Evolutionary conservation across 1,140 invertebrate species (phyloP).

Genomic region (Trachymyrmex cornetzi): DNA sequence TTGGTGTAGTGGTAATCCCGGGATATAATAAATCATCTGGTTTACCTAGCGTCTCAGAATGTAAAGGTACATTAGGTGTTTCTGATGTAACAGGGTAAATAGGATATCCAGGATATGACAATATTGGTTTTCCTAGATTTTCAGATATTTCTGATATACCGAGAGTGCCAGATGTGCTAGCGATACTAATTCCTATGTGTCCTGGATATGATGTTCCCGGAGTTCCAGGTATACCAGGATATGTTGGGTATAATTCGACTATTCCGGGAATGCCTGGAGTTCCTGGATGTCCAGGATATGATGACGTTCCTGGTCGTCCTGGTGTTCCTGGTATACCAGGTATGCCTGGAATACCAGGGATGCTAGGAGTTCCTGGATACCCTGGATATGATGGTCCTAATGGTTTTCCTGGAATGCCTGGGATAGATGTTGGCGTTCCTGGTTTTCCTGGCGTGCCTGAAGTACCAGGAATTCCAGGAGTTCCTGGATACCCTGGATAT

Average conservation of each 20-base stretch:
- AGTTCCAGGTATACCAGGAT: not conserved
- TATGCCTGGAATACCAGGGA: conserved; percentile 81
- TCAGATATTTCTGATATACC: conserved; percentile 41
- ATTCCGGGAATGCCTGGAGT: conserved; percentile 21
- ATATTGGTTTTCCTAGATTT: conserved; percentile 11
- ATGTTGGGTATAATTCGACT: not conserved
- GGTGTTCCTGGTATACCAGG: conserved; percentile 69
- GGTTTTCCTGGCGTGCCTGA: too few relatives aligned
- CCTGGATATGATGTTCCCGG: conserved; percentile 76
- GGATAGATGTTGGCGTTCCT: conserved; percentile 69
- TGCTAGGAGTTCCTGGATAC: conserved; percentile 42
- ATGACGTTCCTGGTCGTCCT: conserved; percentile 55
- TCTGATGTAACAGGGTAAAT: conserved; percentile 43
- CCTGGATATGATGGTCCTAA: conserved; percentile 74
- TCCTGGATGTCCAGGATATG: conserved; percentile 82
- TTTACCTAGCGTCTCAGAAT: conserved; percentile 20
- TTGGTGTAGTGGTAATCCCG: not conserved
- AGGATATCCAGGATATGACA: conserved; percentile 59
- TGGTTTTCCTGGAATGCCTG: conserved; percentile 79
- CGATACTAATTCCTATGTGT: conserved; percentile 1
- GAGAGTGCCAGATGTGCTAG: not conserved
- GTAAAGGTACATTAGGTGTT: conserved; percentile 31
- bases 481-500: conserved; percentile 34
- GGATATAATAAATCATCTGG: conserved; percentile 18
- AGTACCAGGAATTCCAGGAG: not conserved